Conservation (phyloP, 2,888 invertebrate genomes). For the Cacoxenus indagator region DNA sequence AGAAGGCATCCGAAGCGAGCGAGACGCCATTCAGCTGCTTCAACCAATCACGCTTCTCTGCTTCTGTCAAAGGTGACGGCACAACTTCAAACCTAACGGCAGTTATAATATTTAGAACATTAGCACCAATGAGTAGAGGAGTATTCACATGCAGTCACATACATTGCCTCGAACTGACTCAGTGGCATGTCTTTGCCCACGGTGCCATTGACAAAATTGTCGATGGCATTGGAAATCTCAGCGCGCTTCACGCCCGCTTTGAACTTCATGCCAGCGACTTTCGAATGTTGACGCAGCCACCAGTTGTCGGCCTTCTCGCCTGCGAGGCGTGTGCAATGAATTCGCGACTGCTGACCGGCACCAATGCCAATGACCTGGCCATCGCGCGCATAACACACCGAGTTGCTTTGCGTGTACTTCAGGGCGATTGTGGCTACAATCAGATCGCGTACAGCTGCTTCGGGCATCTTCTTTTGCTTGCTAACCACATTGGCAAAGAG, state of each 20-base stretch:
- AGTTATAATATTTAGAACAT: conserved; percentile 5
- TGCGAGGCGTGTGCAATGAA: conserved; percentile 97
- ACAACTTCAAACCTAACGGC: conserved; percentile 70
- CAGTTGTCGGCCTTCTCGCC: conserved; percentile 98
- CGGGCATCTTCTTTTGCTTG: conserved; percentile 77
- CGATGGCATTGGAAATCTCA: conserved; percentile 94
- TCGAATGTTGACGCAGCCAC: conserved; percentile 96
- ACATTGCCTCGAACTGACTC: conserved; percentile 81
- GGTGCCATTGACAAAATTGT: conserved; percentile 94
- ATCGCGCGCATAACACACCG: conserved; percentile 95
- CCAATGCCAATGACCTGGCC: conserved; percentile 92
- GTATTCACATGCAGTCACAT: conserved; percentile 70
- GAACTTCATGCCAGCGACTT: conserved; percentile 86
- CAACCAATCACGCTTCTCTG: conserved; percentile 80
- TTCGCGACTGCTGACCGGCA: conserved; percentile 98
- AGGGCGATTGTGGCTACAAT: conserved; percentile 96
- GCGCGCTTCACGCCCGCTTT: conserved; percentile 89
- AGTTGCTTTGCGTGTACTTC: conserved; percentile 99
- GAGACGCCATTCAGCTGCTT: conserved; percentile 82
- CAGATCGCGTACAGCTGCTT: conserved; percentile 86
- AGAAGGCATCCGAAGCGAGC: conserved; percentile 96
- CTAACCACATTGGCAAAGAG: conserved; percentile 88
- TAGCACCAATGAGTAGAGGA: neutral
- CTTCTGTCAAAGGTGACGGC: conserved; percentile 79
- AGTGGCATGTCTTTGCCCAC: conserved; percentile 89